A percentile compares a stretch with the other conserved stretches of the same genome.
Evolutionary conservation across 2,888 invertebrate genomes (phyloP).

Genomic region (Smittia aterrima): DNA sequence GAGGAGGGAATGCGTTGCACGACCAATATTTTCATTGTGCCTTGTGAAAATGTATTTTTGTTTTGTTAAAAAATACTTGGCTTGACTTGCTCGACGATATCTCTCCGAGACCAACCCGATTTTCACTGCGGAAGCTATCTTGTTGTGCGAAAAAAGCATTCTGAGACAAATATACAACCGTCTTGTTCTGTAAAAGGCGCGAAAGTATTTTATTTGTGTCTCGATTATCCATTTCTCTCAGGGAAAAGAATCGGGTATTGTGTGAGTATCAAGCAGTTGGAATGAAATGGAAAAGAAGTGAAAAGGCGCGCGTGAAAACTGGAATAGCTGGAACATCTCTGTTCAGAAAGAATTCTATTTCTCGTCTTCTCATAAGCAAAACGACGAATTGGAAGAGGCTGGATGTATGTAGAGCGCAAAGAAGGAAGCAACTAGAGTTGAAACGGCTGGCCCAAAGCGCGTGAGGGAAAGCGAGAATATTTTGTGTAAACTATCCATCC

Average conservation of each 20-base stretch:
- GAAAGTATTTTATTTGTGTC: background rate
- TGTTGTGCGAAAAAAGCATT: background rate
- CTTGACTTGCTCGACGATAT: background rate
- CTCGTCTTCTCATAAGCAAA: no score
- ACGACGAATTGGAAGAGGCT: background rate
- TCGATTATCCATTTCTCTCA: slow-evolving; percentile 19
- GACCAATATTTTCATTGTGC: background rate
- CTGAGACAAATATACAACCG: background rate
- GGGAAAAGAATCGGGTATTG: background rate
- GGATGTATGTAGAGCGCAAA: background rate
- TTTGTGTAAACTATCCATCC: slow-evolving; percentile 5
- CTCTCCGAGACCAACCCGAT: background rate
- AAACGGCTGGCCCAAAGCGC: background rate
- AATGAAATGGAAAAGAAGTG: slow-evolving; percentile 22
- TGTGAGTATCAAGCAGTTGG: background rate
- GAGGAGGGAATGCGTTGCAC: background rate
- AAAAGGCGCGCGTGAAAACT: slow-evolving; percentile 25
- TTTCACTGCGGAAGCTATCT: background rate
- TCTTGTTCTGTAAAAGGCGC: slow-evolving; percentile 2
- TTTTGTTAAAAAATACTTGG: slow-evolving; percentile 29
- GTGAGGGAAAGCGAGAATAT: background rate
- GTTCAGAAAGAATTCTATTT: no score
- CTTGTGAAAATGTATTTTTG: slow-evolving; percentile 37
- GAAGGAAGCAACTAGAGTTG: slow-evolving; percentile 26
- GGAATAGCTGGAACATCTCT: slow-evolving; percentile 14